phyloP scores from a whole-genome alignment of 2,113 vertebrate species.

The Gavialis gangeticus region DNA sequence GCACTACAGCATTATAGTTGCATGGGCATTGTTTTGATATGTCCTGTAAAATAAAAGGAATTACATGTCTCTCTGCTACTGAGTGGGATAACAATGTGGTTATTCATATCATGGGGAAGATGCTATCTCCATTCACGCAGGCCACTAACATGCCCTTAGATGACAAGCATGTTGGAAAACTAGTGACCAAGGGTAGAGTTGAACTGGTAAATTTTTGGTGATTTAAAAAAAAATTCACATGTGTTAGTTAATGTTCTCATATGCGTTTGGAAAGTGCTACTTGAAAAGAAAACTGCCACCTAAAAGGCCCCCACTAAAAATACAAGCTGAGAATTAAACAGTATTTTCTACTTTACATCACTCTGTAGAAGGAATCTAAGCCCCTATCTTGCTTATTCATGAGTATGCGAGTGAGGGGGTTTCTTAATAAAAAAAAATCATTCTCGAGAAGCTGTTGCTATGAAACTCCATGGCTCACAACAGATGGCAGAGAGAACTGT shows the following conservation, averaged over 20 bases:
- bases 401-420: neutral
- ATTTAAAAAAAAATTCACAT: neutral
- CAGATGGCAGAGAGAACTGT: slow-evolving; percentile 79
- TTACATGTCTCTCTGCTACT: neutral
- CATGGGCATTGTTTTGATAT: too few species aligned
- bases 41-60: neutral
- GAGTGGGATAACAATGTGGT: neutral
- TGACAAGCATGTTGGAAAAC: neutral
- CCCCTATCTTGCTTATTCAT: slow-evolving; percentile 62
- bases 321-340: slow-evolving; percentile 56
- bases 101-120: neutral
- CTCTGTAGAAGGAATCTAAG: slow-evolving; percentile 64
- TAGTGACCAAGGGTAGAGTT: neutral
- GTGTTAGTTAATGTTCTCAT: neutral
- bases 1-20: too few species aligned
- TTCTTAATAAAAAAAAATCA: slow-evolving; percentile 73
- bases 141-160: neutral
- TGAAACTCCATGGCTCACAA: slow-evolving; percentile 77
- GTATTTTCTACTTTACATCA: slow-evolving; percentile 42
- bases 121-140: neutral
- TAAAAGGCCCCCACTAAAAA: slow-evolving; percentile 28
- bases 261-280: neutral
- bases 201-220: neutral
- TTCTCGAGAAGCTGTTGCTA: slow-evolving; percentile 84
- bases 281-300: neutral